A percentile compares a stretch with the other conserved stretches of the same genome.
These are phyloP conservation scores for Himalopsyche kuldschensis DNA, from an alignment of 2,888 invertebrate genomes.

Conservation along the genomic window DNA sequence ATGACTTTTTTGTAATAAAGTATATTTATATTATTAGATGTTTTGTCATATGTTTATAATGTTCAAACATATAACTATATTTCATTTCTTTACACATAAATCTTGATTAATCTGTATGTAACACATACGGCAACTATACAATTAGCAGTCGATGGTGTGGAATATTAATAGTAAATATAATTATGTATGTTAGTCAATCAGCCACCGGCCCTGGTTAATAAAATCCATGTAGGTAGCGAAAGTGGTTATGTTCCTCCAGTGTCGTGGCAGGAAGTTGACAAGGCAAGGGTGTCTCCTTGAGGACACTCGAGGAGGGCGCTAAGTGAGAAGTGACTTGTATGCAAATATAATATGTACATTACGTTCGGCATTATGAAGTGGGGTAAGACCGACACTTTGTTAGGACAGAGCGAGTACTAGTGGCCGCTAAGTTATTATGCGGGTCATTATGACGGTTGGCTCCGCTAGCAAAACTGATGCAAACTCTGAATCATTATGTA, in stretches of 20 bases:
- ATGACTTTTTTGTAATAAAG: too few relatives aligned
- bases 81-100: too few relatives aligned
- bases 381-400: background rate
- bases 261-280: background rate
- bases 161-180: too few relatives aligned
- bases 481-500: background rate
- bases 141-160: too few relatives aligned
- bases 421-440: slow-evolving; percentile 8
- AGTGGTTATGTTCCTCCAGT: background rate
- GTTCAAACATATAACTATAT: too few relatives aligned
- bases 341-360: slow-evolving; percentile 20
- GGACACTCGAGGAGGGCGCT: slow-evolving; percentile 2
- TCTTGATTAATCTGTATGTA: too few relatives aligned
- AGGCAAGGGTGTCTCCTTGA: background rate
- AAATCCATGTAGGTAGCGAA: background rate
- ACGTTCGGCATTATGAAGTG: slow-evolving; percentile 7
- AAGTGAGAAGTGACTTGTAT: slow-evolving; percentile 10
- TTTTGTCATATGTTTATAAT: too few relatives aligned
- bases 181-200: too few relatives aligned
- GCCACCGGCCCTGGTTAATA: background rate
- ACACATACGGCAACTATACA: too few relatives aligned
- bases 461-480: background rate
- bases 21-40: too few relatives aligned
- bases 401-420: background rate
- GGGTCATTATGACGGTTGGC: slow-evolving; percentile 29